phyloP scores from a whole-genome alignment of 2,797 vertebrate species.

The Chelon auratus region DNA sequence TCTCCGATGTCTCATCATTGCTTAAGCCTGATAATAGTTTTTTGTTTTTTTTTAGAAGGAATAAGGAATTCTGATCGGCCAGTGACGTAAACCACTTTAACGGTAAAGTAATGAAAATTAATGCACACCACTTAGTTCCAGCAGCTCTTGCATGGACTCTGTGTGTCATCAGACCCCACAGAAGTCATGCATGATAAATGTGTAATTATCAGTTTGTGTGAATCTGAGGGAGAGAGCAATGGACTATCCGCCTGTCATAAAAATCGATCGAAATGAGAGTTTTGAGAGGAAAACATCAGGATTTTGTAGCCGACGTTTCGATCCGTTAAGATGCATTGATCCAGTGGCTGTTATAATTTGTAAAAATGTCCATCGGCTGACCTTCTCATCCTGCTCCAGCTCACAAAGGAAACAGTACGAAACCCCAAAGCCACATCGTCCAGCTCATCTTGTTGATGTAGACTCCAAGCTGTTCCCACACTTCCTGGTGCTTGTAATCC shows the following conservation, averaged over 20 bases:
- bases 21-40: not conserved
- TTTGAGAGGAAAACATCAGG: not conserved
- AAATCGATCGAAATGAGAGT: conserved; percentile 1
- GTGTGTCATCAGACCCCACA: conserved; percentile 15
- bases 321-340: not conserved
- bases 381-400: not conserved
- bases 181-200: conserved; percentile 6
- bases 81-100: not conserved
- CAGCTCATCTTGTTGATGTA: conserved; percentile 3
- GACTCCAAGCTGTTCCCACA: not conserved
- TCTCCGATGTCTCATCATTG: accelerated
- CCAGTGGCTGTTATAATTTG: not conserved
- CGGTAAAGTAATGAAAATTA: conserved; percentile 19
- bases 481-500: conserved; percentile 6
- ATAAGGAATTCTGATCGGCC: not conserved
- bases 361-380: not conserved
- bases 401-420: not conserved
- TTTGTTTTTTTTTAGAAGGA: no score
- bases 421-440: not conserved
- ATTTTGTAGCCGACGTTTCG: not conserved
- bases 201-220: conserved; percentile 24
- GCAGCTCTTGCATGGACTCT: conserved; percentile 3
- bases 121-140: not conserved
- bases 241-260: not conserved
- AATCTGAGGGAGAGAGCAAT: not conserved